Conservation (phyloP, 1,140 invertebrate genomes). For the Eulimnadia texana region DNA sequence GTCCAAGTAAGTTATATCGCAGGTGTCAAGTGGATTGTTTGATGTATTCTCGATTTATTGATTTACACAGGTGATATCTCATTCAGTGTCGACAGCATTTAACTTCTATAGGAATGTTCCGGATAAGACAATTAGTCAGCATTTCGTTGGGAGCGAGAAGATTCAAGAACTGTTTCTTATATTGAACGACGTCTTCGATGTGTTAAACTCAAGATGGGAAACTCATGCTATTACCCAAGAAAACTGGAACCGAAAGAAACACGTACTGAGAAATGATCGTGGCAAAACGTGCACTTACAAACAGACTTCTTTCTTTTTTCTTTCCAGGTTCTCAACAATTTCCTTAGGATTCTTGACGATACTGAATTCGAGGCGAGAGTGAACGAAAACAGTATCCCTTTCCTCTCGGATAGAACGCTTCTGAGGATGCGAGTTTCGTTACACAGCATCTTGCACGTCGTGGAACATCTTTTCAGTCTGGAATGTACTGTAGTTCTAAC, state of each 20-base stretch:
- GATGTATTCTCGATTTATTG: background rate
- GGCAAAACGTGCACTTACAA: background rate
- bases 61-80: background rate
- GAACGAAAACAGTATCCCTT: too few relatives aligned
- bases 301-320: background rate
- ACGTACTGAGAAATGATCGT: background rate
- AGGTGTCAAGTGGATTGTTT: background rate
- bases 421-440: too few relatives aligned
- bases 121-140: background rate
- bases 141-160: background rate
- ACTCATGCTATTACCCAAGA: background rate
- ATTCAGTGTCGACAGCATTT: background rate
- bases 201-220: background rate
- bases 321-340: too few relatives aligned
- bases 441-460: too few relatives aligned
- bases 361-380: too few relatives aligned
- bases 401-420: too few relatives aligned
- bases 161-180: background rate
- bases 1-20: background rate
- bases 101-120: background rate
- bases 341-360: too few relatives aligned
- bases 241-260: background rate
- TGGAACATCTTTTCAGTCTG: too few relatives aligned
- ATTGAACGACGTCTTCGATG: background rate
- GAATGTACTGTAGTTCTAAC: background rate